Base-by-base conservation (phyloP, 1,140 invertebrate species). In the Drosophila baimaii region DNA sequence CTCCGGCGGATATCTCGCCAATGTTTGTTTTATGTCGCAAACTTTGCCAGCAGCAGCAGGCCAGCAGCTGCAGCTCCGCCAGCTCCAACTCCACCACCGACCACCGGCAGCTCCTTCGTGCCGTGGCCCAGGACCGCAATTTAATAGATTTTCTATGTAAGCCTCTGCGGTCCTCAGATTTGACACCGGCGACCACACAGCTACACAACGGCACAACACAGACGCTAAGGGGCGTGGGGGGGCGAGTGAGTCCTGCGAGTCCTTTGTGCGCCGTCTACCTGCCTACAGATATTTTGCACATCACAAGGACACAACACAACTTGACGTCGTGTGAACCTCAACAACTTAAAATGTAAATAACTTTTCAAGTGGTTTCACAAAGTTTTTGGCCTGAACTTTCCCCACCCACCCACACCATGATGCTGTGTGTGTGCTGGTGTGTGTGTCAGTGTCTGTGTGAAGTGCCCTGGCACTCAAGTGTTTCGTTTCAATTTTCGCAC, bases 311-410 rank as follows among this genome's bases (percentile, higher is more conserved):
- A 88, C 83, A 88, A 83, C 83, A 83, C 79, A 77, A 83, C 79
- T 89, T 81, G 76, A 86, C 71, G 83, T 89, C 81, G 80, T 88
- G 84, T 89, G 83, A 88, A 88, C 84, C 84, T 89, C 84, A 88
- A 89, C 83, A 88, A 88, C 83, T 88, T 88, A 88, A 88, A 88
- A 88, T 88, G 83, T 88, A 89, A 88, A 88, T 88, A 88, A 88
- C 83, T 88, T 88, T 88, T 88, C 83, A 88, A 88, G 84, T 89
- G 80, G 84, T 88, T 88, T 88, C 84, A 66, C 56, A 89, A 88
- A 88, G 84, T 89, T 88, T 88, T 83, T 73, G 80, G 57, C 77
- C 79, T 72, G 61, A 82, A 88, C 74, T 84, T 69, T 74, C 47
- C 43, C 47, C 43, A 8, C 65, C 56, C 37, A 17, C 25, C 17